Evolutionary conservation across 2,113 vertebrate species (phyloP), one percentile per base, ranked within the genome.

Genomic region (Bubo bubo): DNA sequence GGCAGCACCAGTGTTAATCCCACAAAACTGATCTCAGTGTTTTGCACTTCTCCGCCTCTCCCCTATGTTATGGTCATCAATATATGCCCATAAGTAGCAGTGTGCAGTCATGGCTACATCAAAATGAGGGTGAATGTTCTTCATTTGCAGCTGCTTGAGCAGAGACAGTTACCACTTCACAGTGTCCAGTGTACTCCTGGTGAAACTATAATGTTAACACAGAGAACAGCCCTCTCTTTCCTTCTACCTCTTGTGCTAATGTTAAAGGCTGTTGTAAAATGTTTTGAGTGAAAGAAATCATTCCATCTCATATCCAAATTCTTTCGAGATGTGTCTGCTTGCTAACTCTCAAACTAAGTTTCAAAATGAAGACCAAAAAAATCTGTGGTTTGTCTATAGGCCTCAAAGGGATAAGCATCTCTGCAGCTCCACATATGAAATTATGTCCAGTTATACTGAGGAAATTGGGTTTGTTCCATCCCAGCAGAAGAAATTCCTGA

Each of bases 111-210:
- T 10, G 39, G 28, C 47, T 77, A 39, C 43, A 10, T 63, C 41
- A 52, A n/a, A 86, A 58, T 2, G 26, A 56, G 21, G 0, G 10
- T 55, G 26, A 37, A 49, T 24, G 9, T 59, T 43, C 35, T 87
- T 74, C 32, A 60, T 87, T 58, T 60, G 37, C 68, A 86, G 62
- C 50, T 37, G 8, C 56, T 75, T 52, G 60, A 88, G 86, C 83
- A 71, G 86, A 93, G 80, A 41, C 59, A 83, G 86, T 77, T 96
- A 80, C 80, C 58, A n/a, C 92, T 95, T 96, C 32, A 13, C 77
- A 39, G 41, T 5, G 45, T 82, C 50, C 34, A 62, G 3, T 35
- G 45, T 94, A 75, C 22, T 37, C 45, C 92, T 90, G 84, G 60
- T 93, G 72, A 82, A 92, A 62, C 12, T 75, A 50, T 4, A 56